Evolutionary conservation across 2,797 vertebrate genomes (phyloP).

Genomic region (Hippocampus kuda): DNA sequence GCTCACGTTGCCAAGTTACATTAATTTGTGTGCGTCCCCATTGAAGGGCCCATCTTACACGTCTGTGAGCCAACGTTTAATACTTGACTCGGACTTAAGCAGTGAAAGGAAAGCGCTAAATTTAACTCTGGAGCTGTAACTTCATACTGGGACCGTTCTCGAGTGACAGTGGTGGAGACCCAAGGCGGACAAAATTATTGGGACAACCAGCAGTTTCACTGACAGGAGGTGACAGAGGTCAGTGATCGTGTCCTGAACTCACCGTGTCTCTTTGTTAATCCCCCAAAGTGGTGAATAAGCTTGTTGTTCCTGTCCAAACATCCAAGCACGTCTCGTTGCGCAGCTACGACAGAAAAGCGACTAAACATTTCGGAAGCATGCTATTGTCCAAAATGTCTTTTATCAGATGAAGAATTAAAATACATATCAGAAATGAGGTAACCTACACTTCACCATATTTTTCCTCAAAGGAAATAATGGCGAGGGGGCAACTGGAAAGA

Average conservation of each 20-base stretch:
- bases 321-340: too few species aligned
- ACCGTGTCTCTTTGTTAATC: background rate
- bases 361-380: too few species aligned
- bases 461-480: too few species aligned
- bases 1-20: background rate
- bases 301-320: too few species aligned
- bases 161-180: slow-evolving; percentile 31
- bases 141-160: slow-evolving; percentile 52
- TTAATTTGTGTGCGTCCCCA: background rate
- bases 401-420: too few species aligned
- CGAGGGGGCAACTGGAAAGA: too few species aligned
- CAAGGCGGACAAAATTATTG: background rate
- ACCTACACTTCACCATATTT: too few species aligned
- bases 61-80: background rate
- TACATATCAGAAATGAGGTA: too few species aligned
- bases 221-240: background rate
- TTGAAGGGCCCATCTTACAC: background rate
- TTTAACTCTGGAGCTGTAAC: slow-evolving; percentile 65
- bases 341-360: too few species aligned
- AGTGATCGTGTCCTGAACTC: background rate
- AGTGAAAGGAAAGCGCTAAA: slow-evolving; percentile 59
- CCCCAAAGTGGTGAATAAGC: background rate
- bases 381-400: too few species aligned
- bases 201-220: background rate
- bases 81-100: slow-evolving; percentile 28